phyloP scores from a whole-genome alignment of 2,888 invertebrate genomes.

The Caenorhabditis sp. region DNA sequence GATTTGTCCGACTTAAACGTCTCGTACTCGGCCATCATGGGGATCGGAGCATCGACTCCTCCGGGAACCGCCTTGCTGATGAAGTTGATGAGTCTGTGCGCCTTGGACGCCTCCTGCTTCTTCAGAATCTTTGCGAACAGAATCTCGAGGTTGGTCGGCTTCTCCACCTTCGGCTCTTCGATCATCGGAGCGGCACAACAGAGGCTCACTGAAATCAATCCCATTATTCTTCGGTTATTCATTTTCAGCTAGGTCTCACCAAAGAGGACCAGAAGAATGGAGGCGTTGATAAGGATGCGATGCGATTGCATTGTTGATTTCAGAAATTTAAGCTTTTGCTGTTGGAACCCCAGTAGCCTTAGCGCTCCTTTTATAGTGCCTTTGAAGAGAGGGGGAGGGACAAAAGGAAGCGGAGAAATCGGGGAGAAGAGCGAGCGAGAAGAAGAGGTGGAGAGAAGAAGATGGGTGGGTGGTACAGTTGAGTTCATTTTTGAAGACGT shows the following conservation, averaged over 20 bases:
- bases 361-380: constrained; percentile 35
- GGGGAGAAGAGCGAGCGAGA: constrained; percentile 23
- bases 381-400: constrained; percentile 24
- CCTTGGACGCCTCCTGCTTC: constrained; percentile 59
- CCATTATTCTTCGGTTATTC: background rate
- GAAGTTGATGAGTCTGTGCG: constrained; percentile 59
- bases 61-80: constrained; percentile 61
- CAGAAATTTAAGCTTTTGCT: constrained; percentile 45
- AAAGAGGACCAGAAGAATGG: constrained; percentile 30
- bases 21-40: constrained; percentile 62
- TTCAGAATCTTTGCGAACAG: constrained; percentile 60
- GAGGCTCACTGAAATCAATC: constrained; percentile 19
- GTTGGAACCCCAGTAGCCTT: constrained; percentile 37
- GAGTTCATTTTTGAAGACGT: constrained; percentile 48
- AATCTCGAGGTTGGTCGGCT: constrained; percentile 45
- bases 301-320: constrained; percentile 33
- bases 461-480: constrained; percentile 31
- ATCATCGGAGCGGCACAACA: constrained; percentile 45
- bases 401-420: constrained; percentile 14
- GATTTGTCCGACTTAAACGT: constrained; percentile 68
- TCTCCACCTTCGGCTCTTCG: constrained; percentile 37
- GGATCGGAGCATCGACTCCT: constrained; percentile 62
- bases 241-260: constrained; percentile 36
- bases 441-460: constrained; percentile 34
- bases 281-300: constrained; percentile 21